These are phyloP conservation scores for Leucophenga maculata DNA, from an alignment of 2,888 invertebrate genomes.

Conservation along the genomic window DNA sequence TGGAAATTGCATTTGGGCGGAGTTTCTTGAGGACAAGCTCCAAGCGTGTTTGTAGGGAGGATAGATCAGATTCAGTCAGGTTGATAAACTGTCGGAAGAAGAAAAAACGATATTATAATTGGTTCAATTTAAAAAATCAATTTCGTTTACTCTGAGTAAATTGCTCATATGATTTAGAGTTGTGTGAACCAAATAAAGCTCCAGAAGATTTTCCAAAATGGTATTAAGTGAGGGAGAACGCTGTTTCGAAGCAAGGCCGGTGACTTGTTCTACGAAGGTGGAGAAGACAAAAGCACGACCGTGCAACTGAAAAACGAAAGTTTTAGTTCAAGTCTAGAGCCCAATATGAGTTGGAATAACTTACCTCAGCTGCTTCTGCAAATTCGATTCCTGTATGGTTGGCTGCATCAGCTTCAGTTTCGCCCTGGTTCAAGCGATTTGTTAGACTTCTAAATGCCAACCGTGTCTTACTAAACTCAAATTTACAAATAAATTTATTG, in stretches of 20 bases:
- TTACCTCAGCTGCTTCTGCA: constrained; percentile 85
- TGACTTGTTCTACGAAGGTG: constrained; percentile 82
- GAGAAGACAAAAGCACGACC: constrained; percentile 86
- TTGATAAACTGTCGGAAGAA: constrained; percentile 53
- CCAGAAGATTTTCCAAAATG: constrained; percentile 81
- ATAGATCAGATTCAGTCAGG: constrained; percentile 57
- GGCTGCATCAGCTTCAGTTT: constrained; percentile 85
- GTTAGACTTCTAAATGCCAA: constrained; percentile 81
- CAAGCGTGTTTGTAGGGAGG: constrained; percentile 78
- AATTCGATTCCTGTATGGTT: constrained; percentile 89
- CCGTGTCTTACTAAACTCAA: constrained; percentile 78
- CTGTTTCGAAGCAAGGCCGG: constrained; percentile 74
- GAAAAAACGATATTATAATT: not conserved
- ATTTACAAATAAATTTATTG: too few species aligned
- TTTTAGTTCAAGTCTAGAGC: not conserved
- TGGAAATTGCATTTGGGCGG: constrained; percentile 88
- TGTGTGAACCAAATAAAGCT: constrained; percentile 84
- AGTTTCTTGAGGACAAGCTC: constrained; percentile 81
- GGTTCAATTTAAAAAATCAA: not conserved
- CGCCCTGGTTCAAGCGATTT: constrained; percentile 77
- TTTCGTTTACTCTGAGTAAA: constrained; percentile 78
- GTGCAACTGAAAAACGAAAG: constrained; percentile 77
- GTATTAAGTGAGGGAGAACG: constrained; percentile 76
- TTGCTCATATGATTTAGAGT: constrained; percentile 82
- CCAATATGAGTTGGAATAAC: not conserved